Conservation (phyloP, 2,888 invertebrate species). For the Charanyca ferruginea region DNA sequence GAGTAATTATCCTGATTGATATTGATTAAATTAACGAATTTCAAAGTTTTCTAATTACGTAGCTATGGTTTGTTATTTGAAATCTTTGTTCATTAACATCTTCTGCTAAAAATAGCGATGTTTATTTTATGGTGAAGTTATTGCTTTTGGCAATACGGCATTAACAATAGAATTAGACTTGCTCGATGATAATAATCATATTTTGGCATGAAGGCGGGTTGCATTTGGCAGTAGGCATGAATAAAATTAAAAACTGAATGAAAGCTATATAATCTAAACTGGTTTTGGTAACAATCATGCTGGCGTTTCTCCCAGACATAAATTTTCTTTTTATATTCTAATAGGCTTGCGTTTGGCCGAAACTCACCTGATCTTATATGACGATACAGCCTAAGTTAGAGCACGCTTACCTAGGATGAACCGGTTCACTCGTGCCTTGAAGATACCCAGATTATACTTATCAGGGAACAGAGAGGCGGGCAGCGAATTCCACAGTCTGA, state of each 20-base stretch:
- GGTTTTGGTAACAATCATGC: background rate
- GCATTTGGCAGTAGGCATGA: background rate
- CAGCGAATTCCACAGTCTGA: no score
- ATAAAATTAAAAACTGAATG: background rate
- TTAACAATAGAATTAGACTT: background rate
- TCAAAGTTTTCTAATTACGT: background rate
- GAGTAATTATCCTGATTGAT: background rate
- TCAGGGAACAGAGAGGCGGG: no score
- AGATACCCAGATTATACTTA: no score
- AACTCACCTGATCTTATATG: no score
- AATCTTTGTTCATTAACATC: background rate
- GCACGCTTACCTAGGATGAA: no score
- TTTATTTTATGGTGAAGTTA: background rate
- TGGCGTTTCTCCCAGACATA: background rate
- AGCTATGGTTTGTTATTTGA: background rate
- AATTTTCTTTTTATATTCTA: no score
- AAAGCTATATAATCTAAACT: background rate
- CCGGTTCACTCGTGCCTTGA: no score
- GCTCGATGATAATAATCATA: background rate
- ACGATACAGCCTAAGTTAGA: no score
- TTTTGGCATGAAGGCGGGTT: background rate
- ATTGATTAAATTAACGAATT: background rate
- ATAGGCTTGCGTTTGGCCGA: no score
- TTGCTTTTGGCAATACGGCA: background rate
- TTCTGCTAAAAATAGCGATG: background rate